phyloP scores from a whole-genome alignment of 2,888 invertebrate species.

The Philonicus albiceps region DNA sequence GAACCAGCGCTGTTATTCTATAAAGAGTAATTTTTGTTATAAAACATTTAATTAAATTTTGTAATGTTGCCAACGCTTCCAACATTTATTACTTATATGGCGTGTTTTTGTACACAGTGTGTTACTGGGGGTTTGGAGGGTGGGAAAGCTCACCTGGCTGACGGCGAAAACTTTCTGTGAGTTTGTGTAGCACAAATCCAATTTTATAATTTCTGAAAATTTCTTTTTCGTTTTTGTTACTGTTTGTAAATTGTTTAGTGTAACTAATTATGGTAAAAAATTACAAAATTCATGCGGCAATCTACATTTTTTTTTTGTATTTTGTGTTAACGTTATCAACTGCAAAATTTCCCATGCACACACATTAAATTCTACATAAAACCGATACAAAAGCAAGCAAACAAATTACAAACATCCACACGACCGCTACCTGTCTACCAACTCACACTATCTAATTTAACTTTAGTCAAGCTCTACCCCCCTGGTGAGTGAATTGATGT shows the following conservation, averaged over 20 bases:
- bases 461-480: slow-evolving; percentile 14
- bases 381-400: slow-evolving; percentile 24
- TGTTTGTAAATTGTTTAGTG: slow-evolving; percentile 17
- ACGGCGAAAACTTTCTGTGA: background rate
- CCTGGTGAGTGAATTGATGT: background rate
- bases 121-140: background rate
- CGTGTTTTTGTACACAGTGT: slow-evolving; percentile 18
- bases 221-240: background rate
- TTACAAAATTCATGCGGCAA: slow-evolving; percentile 11
- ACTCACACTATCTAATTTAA: slow-evolving; percentile 32
- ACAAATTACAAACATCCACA: slow-evolving; percentile 11
- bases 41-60: slow-evolving; percentile 19
- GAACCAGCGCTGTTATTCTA: slow-evolving; percentile 1
- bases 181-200: background rate
- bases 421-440: background rate
- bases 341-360: background rate
- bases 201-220: background rate
- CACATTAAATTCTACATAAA: background rate
- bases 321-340: background rate
- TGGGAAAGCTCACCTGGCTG: background rate
- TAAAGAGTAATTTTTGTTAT: background rate
- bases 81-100: background rate
- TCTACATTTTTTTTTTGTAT: background rate
- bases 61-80: background rate
- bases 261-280: background rate